These are phyloP conservation scores for Pardalotus punctatus DNA, from an alignment of 2,113 vertebrate species.

Conservation along the genomic window DNA sequence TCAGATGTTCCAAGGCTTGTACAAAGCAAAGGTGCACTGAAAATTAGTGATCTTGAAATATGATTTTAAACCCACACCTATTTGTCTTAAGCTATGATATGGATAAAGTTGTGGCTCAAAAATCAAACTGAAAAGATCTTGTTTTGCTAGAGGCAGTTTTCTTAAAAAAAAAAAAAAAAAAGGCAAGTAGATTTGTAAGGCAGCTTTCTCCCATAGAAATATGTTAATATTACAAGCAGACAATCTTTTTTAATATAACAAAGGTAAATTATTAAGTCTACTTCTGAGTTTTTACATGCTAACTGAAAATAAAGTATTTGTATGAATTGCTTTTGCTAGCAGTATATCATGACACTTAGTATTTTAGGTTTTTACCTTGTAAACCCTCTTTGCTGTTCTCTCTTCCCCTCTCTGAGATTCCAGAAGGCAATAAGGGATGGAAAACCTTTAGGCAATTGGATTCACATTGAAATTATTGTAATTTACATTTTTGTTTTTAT, in stretches of 20 bases:
- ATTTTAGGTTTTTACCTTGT: background rate
- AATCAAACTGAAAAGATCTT: constrained; percentile 35
- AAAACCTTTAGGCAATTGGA: constrained; percentile 19
- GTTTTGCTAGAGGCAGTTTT: constrained; percentile 46
- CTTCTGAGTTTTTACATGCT: constrained; percentile 52
- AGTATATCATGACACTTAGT: background rate
- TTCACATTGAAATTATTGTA: background rate
- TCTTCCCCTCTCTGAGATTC: background rate
- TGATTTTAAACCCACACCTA: constrained; percentile 65
- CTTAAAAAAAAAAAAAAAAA: background rate
- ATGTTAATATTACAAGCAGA: constrained; percentile 69
- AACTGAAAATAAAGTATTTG: constrained; percentile 52
- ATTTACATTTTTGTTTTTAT: background rate
- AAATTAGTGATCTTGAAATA: constrained; percentile 55
- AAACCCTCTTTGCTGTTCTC: background rate
- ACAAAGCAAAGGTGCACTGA: constrained; percentile 70
- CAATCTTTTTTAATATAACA: constrained; percentile 72
- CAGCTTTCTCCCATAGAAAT: constrained; percentile 70
- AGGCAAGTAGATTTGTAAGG: constrained; percentile 60
- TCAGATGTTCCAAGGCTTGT: constrained; percentile 70
- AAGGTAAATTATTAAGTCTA: constrained; percentile 60
- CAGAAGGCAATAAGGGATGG: constrained; percentile 42
- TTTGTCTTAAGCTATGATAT: constrained; percentile 74
- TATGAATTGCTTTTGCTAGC: constrained; percentile 30
- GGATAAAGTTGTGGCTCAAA: constrained; percentile 57